Base-by-base conservation (phyloP, 2,113 vertebrate species). In the Telmatochromis sp. region DNA sequence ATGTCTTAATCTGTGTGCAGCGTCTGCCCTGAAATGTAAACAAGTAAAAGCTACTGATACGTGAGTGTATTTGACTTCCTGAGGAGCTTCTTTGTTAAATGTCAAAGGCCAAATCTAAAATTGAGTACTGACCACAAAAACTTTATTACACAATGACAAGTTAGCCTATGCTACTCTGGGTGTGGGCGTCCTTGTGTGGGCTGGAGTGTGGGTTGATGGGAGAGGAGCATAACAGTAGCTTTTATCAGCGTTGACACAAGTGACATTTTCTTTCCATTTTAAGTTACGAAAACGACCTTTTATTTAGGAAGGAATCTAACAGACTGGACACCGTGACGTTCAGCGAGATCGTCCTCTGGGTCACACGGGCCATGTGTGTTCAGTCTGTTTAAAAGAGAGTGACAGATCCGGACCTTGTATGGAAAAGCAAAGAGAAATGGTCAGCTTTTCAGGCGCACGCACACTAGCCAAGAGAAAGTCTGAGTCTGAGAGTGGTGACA, bases 401-500 rank as follows among this genome's bases (percentile, higher is more conserved):
- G 94, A 92, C 92, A 94, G 95, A 80, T 71, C 37, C 84, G 35
- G 73, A n/a, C 92, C 93, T 93, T 95, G 91, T 94, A 94, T 73
- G 94, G 95, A 89, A 85, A 82, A 57, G 82, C 68, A 81, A 42
- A 71, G 84, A 91, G 47, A 86, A 35, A 78, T 45, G 26, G 19
- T 17, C 51, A 80, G 37, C 71, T 21, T 71, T 47, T 86, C 71
- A 82, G 58, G 33, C 9, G 9, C 65, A 53, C 13, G 55, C 37
- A 85, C 14, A 5, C 68, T 33, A 7, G 15, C 45, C 53, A 19
- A 80, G 19, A 65, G 47, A 55, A 14, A 50, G 33, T 37, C 78
- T 79, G 9, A 35, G 71, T 75, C 7, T 80, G 51, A 73, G 73
- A n/a, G 37, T 35, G 75, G 17, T 57, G 85, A 89, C 75, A 73